Conservation (phyloP, 1,140 invertebrate species). For the Bombus affinis region DNA sequence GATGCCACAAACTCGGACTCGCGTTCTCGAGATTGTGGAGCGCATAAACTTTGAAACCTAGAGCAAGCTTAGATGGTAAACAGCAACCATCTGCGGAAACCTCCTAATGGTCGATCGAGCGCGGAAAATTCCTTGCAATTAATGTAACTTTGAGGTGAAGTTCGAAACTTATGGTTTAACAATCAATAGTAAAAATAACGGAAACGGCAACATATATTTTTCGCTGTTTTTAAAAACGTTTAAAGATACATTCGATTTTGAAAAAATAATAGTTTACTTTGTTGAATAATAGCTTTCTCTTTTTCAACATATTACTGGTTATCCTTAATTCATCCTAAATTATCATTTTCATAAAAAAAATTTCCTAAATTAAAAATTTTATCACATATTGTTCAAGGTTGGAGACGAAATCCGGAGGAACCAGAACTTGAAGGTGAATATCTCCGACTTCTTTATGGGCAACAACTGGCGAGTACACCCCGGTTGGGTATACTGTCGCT, state of each 20-base stretch:
- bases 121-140: not conserved
- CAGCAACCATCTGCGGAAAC: not conserved
- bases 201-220: too few species aligned
- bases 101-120: not conserved
- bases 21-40: slow-evolving; percentile 17
- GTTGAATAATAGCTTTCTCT: too few species aligned
- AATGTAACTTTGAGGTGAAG: not conserved
- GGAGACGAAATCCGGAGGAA: slow-evolving; percentile 87
- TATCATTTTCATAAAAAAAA: too few species aligned
- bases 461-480: slow-evolving; percentile 93
- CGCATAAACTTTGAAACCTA: slow-evolving; percentile 4
- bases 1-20: not conserved
- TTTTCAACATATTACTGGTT: too few species aligned
- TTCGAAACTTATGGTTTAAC: not conserved
- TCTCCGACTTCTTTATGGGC: slow-evolving; percentile 87
- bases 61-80: not conserved
- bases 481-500: slow-evolving; percentile 95
- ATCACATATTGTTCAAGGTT: slow-evolving; percentile 75
- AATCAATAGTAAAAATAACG: not conserved
- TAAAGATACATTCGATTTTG: too few species aligned
- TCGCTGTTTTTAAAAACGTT: too few species aligned
- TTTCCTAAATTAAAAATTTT: not conserved
- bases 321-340: too few species aligned
- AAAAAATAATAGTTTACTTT: too few species aligned
- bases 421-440: slow-evolving; percentile 85